These are phyloP conservation scores for Sula dactylatra DNA, from an alignment of 2,113 vertebrate genomes.

Conservation along the genomic window DNA sequence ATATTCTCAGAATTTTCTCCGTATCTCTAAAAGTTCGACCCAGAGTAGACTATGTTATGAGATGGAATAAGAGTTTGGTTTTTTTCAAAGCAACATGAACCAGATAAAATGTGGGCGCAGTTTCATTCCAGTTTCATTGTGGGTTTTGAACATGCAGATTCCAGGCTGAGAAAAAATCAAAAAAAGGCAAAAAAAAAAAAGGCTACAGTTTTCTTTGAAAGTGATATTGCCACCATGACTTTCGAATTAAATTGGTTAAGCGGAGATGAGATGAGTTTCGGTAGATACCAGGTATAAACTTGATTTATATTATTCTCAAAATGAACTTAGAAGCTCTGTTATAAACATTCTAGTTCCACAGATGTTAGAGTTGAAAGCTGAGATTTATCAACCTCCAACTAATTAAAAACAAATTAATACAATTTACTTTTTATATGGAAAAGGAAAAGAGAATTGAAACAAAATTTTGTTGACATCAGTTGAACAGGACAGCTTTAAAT, in stretches of 20 bases:
- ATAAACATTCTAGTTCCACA: background rate
- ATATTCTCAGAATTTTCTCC: background rate
- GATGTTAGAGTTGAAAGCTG: background rate
- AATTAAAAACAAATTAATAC: conserved; percentile 10
- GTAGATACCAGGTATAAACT: background rate
- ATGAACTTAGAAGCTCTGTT: background rate
- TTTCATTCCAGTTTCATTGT: background rate
- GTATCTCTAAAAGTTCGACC: background rate
- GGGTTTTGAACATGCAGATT: background rate
- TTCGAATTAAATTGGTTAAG: background rate
- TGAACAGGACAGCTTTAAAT: background rate
- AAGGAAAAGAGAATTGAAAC: background rate
- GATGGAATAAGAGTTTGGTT: background rate
- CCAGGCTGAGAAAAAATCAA: background rate
- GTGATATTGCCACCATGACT: background rate
- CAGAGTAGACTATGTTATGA: background rate
- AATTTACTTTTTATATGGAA: background rate
- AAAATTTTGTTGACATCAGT: background rate
- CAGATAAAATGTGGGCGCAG: background rate
- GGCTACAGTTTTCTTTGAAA: background rate
- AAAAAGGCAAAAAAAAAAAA: no score
- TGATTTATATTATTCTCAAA: background rate
- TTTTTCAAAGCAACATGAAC: background rate
- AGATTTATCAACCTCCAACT: background rate
- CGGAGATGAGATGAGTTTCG: background rate